Base-by-base conservation (phyloP, 2,113 vertebrate genomes). In the Orthonyx spaldingii region DNA sequence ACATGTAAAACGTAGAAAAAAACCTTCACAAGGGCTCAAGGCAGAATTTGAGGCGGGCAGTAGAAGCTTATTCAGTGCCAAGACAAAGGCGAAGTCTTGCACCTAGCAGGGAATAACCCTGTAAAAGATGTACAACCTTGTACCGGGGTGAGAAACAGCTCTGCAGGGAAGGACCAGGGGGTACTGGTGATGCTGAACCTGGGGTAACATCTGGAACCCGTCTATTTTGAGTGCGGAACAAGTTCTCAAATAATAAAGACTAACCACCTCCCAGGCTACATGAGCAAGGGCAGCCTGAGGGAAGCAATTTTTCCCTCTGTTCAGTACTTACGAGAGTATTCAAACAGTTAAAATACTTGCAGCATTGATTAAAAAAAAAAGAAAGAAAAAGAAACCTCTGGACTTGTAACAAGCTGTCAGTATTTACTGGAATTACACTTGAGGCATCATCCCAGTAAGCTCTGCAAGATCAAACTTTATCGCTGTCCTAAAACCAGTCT, bases 341-440 rank as follows among this genome's bases (percentile, higher is more conserved):
- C 44, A 76, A 92, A 76, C 28, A 75, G 83, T 92, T 93, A 61
- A 90, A 96, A 89, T 74, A 78, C 85, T 7, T 55, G n/a, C 46
- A 88, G 15, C 14, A 39, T 10, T 63, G 55, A 84, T 61, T 57
- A 2, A 12, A 37, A 35, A 23, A 65, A 23, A 9, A 39, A 56
- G 32, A 5, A 30, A 20, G 21, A 17, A 32, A 14, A 6, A 20
- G 20, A 13, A 21, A 30, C 3, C 7, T 5, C 33, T 71, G 22
- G 42, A 78, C 56, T 93, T 79, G 32, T 66, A 92, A 76, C 24
- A 94, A 57, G 81, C 33, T 91, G 84, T 61, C 77, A 71, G 60
- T 56, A 64, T 71, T 80, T 77, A 89, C 41, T 56, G 65, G 56
- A 89, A 92, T 91, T 94, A 94, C 57, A 95, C 63, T 92, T 56